phyloP scores from a whole-genome alignment of 2,113 vertebrate species.

The Tenrec ecaudatus region DNA sequence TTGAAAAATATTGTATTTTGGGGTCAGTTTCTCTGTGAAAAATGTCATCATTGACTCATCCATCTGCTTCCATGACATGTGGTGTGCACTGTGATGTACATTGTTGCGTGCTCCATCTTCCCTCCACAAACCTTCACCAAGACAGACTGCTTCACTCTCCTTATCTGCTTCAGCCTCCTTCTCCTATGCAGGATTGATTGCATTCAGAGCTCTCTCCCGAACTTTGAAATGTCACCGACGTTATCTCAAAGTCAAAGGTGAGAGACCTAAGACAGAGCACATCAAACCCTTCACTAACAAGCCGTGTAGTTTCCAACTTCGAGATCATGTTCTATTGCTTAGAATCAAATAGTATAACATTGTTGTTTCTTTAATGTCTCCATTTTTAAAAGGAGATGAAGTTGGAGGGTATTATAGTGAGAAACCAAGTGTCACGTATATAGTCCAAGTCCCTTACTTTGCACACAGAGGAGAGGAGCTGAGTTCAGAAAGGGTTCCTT shows the following conservation, averaged over 20 bases:
- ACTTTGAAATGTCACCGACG: conserved; percentile 25
- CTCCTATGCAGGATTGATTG: conserved; percentile 1
- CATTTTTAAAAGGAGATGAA: neutral
- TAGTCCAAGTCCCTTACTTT: neutral
- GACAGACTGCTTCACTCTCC: neutral
- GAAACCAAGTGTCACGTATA: neutral
- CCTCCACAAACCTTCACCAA: conserved; percentile 19
- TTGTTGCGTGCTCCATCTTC: conserved; percentile 18
- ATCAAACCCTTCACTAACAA: conserved; percentile 24
- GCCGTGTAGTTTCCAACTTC: neutral
- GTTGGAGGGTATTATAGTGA: neutral
- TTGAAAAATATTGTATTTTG: conserved; percentile 63
- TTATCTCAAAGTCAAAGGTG: conserved; percentile 48
- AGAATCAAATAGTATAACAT: neutral
- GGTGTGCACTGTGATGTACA: neutral
- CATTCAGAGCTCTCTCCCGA: neutral
- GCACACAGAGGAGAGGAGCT: neutral
- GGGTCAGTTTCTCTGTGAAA: conserved; percentile 57
- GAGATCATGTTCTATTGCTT: conserved; percentile 16
- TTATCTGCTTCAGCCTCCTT: neutral
- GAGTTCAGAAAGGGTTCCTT: neutral
- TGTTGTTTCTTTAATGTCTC: neutral
- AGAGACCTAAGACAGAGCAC: neutral
- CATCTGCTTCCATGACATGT: conserved; percentile 48
- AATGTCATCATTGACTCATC: conserved; percentile 59